Percentiles rank a stretch among this genome's conserved stretches.
Evolutionary conservation across 2,888 invertebrate species (phyloP).

Genomic region (Lasioglossum figueresi): DNA sequence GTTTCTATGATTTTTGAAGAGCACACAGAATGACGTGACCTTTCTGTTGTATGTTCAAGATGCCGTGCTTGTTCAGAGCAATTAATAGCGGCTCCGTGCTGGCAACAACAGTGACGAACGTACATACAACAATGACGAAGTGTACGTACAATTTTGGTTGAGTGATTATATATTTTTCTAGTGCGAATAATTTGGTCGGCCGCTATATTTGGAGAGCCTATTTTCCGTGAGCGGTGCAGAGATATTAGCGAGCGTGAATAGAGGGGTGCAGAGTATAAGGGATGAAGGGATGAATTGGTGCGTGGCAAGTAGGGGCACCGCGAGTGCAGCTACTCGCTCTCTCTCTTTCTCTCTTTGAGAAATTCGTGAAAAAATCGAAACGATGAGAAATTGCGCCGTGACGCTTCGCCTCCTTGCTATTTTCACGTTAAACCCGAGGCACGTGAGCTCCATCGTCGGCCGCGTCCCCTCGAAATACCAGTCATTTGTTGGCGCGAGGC

Average conservation of each 20-base stretch:
- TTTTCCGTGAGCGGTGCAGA: neutral
- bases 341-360: neutral
- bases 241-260: neutral
- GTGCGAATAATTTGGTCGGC: neutral
- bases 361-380: conserved; percentile 27
- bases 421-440: conserved; percentile 62
- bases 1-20: too few species aligned
- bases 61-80: neutral
- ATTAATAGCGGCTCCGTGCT: neutral
- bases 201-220: neutral
- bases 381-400: conserved; percentile 29
- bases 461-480: conserved; percentile 11
- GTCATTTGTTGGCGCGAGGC: conserved; percentile 17
- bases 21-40: neutral
- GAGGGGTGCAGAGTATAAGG: neutral
- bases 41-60: neutral
- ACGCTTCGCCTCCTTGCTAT: conserved; percentile 55
- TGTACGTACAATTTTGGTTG: neutral
- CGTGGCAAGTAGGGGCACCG: neutral
- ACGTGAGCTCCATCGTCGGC: conserved; percentile 35
- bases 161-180: neutral
- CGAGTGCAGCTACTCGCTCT: neutral
- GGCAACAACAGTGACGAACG: neutral
- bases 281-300: neutral
- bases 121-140: neutral